These are phyloP conservation scores for Euphydryas editha DNA, from an alignment of 2,888 invertebrate genomes.

Conservation along the genomic window DNA sequence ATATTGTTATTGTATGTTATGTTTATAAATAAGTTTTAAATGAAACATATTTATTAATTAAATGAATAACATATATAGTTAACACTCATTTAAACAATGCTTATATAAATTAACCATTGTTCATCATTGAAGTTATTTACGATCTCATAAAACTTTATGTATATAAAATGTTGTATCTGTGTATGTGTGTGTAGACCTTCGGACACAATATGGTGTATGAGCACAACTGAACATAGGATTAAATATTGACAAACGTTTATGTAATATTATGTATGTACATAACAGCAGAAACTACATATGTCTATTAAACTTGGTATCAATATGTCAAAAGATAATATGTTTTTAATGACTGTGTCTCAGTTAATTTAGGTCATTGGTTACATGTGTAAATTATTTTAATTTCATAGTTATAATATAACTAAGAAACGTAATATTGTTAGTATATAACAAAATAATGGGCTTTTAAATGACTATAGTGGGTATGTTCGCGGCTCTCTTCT, in stretches of 20 bases:
- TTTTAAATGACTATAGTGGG: too few species aligned
- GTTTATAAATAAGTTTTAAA: too few species aligned
- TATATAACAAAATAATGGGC: too few species aligned
- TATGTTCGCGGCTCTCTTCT: too few species aligned
- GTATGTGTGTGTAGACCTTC: constrained; percentile 15
- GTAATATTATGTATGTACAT: constrained; percentile 16
- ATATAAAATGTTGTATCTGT: neutral
- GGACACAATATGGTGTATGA: constrained; percentile 1
- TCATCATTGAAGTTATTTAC: constrained; percentile 1
- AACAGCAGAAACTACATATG: neutral
- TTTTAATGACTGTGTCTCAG: neutral
- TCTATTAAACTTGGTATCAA: neutral
- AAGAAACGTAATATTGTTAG: neutral
- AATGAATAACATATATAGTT: too few species aligned
- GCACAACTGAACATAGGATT: constrained; percentile 15
- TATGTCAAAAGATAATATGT: neutral
- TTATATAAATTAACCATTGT: constrained; percentile 1
- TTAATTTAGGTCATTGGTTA: neutral
- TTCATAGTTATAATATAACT: neutral
- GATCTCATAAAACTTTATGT: constrained; percentile 13
- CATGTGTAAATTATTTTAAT: neutral
- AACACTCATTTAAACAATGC: neutral
- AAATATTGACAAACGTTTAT: constrained; percentile 24
- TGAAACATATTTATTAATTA: too few species aligned
- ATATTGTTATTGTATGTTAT: too few species aligned